Evolutionary conservation across 2,113 vertebrate genomes (phyloP).

Genomic region (Tympanuchus pallidicinctus): DNA sequence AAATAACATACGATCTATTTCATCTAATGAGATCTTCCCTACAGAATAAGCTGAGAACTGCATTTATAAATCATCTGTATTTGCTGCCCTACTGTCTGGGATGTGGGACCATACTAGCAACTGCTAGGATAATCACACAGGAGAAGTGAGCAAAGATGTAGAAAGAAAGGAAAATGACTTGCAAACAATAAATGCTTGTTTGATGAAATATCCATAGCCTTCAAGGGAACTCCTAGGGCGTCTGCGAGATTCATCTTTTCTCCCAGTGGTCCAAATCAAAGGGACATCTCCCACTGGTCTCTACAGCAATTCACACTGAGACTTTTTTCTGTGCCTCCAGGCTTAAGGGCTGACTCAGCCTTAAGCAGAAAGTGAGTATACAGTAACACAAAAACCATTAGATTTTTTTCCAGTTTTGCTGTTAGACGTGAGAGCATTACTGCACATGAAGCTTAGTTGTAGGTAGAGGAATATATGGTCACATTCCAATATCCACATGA

Average conservation of each 20-base stretch:
- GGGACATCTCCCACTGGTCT: background rate
- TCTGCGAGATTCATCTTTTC: background rate
- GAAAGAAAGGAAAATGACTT: background rate
- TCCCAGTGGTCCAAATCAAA: background rate
- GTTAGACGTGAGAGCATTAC: background rate
- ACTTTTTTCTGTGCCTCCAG: background rate
- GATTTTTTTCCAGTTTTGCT: background rate
- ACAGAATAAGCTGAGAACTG: constrained; percentile 18
- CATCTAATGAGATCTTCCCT: constrained; percentile 26
- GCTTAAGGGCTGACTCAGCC: background rate
- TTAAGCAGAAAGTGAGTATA: background rate
- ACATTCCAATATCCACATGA: background rate
- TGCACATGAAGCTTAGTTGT: background rate
- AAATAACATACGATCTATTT: constrained; percentile 41
- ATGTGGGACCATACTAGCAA: constrained; percentile 16
- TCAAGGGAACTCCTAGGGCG: background rate
- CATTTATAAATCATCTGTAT: constrained; percentile 36
- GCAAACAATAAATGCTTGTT: background rate
- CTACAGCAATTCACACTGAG: background rate
- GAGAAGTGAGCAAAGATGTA: constrained; percentile 10
- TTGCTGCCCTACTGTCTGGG: constrained; percentile 9
- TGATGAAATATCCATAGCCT: background rate
- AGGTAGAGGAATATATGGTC: background rate
- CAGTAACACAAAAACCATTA: background rate
- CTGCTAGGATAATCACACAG: background rate